A percentile compares a stretch with the other conserved stretches of the same genome.
Conservation (phyloP, 2,888 invertebrate species). For the Sinotaia quadrata region DNA sequence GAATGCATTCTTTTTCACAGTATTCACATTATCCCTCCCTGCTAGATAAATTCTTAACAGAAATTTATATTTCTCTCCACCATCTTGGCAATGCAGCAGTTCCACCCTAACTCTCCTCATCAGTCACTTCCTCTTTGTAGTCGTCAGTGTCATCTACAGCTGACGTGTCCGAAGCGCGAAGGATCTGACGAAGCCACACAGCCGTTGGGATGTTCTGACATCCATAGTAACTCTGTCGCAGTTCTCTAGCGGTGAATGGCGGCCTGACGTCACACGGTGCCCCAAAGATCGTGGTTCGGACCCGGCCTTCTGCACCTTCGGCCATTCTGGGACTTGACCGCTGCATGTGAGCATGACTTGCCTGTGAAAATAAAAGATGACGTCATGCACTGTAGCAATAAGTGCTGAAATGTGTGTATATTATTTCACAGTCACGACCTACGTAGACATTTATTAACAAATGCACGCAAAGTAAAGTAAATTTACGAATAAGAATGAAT, state of each 20-base stretch:
- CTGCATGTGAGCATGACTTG: slow-evolving; percentile 55
- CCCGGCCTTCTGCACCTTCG: slow-evolving; percentile 65
- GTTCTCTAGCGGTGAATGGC: slow-evolving; percentile 71
- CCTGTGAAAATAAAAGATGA: slow-evolving; percentile 50
- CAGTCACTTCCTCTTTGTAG: slow-evolving; percentile 18
- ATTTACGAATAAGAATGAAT: too few relatives aligned
- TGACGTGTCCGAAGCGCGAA: slow-evolving; percentile 18
- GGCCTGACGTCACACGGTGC: slow-evolving; percentile 74
- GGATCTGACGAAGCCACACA: slow-evolving; percentile 67
- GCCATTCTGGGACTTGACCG: slow-evolving; percentile 69
- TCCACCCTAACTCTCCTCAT: neutral
- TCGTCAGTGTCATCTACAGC: slow-evolving; percentile 12
- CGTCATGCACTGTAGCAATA: too few relatives aligned
- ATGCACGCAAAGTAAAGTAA: too few relatives aligned
- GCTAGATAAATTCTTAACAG: too few relatives aligned
- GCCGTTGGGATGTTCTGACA: slow-evolving; percentile 75
- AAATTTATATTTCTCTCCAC: too few relatives aligned
- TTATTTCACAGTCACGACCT: too few relatives aligned
- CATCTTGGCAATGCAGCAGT: too few relatives aligned
- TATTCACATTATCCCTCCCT: too few relatives aligned
- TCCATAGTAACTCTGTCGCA: slow-evolving; percentile 72
- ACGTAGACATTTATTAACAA: too few relatives aligned
- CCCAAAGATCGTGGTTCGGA: slow-evolving; percentile 72
- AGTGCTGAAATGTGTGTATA: too few relatives aligned
- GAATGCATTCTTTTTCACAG: too few relatives aligned